Conservation (phyloP, 1,140 invertebrate genomes). For the Anadara kagoshimensis region DNA sequence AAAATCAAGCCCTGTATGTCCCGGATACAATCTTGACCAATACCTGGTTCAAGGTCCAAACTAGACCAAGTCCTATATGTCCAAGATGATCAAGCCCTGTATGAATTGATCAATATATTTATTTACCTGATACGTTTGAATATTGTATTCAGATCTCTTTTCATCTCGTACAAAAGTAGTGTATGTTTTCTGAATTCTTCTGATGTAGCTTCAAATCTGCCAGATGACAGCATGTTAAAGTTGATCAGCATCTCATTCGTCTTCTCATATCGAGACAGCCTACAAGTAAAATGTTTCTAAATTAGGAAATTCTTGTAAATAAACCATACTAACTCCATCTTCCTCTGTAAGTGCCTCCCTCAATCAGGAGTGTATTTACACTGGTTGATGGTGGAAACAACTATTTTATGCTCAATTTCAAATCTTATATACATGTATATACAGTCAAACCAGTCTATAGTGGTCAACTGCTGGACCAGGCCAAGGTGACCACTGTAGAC, state of each 20-base stretch:
- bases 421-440: too few species aligned
- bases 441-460: too few species aligned
- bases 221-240: constrained; percentile 90
- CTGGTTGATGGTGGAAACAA: too few species aligned
- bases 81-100: too few species aligned
- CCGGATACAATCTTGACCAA: too few species aligned
- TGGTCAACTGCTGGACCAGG: too few species aligned
- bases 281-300: constrained; percentile 73
- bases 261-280: constrained; percentile 96
- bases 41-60: too few species aligned
- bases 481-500: too few species aligned
- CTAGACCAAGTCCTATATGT: too few species aligned
- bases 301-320: neutral
- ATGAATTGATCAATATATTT: constrained; percentile 49
- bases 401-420: too few species aligned
- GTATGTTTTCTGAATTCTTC: constrained; percentile 93
- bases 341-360: neutral
- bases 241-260: constrained; percentile 98
- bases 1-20: too few species aligned
- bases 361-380: neutral
- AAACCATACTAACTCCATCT: neutral
- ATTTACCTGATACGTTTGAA: constrained; percentile 78
- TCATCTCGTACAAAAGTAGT: constrained; percentile 81
- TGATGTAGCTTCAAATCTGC: constrained; percentile 85
- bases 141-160: constrained; percentile 79